Percentiles rank a stretch among this genome's conserved stretches.
Conservation (phyloP, 30 jellyfish, hydroid and myxozoan genomes). For the Rhopilema esculentum region DNA sequence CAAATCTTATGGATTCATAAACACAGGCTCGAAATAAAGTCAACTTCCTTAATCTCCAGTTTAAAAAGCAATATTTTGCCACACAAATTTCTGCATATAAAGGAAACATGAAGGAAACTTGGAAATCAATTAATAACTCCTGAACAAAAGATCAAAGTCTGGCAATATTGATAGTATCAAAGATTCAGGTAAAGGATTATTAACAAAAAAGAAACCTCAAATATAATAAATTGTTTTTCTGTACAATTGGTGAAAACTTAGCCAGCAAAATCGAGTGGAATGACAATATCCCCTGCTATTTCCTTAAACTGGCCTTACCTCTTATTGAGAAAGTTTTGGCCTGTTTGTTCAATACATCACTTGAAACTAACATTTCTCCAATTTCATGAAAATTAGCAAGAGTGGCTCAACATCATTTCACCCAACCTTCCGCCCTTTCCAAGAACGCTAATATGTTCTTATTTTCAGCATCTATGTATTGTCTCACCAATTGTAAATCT, state of each 20-base stretch:
- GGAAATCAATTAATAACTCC: no score
- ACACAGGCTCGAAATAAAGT: background rate
- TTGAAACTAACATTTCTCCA: background rate
- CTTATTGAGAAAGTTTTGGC: background rate
- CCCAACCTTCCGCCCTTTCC: no score
- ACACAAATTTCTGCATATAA: background rate
- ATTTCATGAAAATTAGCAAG: no score
- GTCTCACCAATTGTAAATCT: no score
- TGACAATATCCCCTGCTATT: no score
- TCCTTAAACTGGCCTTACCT: background rate
- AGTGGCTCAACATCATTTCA: no score
- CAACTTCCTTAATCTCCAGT: background rate
- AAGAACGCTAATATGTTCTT: no score
- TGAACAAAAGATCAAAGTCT: no score
- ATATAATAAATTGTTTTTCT: no score
- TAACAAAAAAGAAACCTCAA: background rate
- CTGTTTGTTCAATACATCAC: conserved; percentile 2
- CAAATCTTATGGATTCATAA: background rate
- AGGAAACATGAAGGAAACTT: background rate
- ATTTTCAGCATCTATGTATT: no score
- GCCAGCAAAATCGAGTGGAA: conserved; percentile 1
- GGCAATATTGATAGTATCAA: no score
- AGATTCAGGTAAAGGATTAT: no score
- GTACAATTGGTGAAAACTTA: background rate
- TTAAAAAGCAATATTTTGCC: background rate